phyloP scores from a whole-genome alignment of 2,113 vertebrate species.

The Paramormyrops kingsleyae region DNA sequence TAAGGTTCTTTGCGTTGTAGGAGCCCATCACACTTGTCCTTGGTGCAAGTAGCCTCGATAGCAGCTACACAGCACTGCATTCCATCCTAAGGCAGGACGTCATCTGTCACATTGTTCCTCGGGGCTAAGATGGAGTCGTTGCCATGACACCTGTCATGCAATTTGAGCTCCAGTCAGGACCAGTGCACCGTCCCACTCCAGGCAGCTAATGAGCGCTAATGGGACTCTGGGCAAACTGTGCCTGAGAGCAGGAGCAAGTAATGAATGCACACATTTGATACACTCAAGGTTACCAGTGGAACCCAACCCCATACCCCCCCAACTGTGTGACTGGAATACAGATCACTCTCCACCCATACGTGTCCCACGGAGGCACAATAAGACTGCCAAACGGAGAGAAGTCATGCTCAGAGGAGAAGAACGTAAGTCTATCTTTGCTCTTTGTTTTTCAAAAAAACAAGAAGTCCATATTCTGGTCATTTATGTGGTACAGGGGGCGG shows the following conservation, averaged over 20 bases:
- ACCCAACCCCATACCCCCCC: neutral
- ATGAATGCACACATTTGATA: constrained; percentile 45
- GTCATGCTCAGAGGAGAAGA: neutral
- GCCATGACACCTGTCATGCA: neutral
- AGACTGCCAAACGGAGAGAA: neutral
- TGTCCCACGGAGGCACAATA: neutral
- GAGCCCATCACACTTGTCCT: constrained; percentile 10
- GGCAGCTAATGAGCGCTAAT: constrained; percentile 44
- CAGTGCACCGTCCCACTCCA: constrained; percentile 22
- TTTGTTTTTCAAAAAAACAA: neutral
- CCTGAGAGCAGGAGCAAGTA: constrained; percentile 30
- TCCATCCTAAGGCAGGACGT: constrained; percentile 9
- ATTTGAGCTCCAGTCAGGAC: constrained; percentile 28
- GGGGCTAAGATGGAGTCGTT: neutral
- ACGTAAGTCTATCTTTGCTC: neutral
- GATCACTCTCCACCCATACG: neutral
- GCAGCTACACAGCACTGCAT: constrained; percentile 13
- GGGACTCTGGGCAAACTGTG: constrained; percentile 39
- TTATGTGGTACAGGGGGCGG: neutral
- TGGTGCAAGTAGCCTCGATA: neutral
- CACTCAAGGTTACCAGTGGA: constrained; percentile 24
- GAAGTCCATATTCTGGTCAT: neutral
- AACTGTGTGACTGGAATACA: neutral
- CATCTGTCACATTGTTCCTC: constrained; percentile 32
- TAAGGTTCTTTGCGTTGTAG: constrained; percentile 15